Conservation (phyloP, 1,140 invertebrate genomes). For the Nephotettix cincticeps region DNA sequence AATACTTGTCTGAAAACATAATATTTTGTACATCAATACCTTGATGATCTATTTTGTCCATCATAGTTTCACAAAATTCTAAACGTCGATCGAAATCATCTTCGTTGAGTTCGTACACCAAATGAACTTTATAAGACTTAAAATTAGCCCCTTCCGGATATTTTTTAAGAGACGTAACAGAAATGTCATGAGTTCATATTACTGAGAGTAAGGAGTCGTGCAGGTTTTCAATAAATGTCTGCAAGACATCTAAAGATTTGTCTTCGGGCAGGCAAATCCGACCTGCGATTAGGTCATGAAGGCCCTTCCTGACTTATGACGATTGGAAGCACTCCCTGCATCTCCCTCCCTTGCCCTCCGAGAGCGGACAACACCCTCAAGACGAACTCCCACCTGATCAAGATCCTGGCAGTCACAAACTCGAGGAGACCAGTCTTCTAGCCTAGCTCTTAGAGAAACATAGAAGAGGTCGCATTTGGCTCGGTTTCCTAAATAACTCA, state of each 20-base stretch:
- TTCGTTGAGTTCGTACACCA: conserved; percentile 33
- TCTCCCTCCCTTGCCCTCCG: too few species aligned
- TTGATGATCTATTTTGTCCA: conserved; percentile 34
- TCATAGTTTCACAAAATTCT: conserved; percentile 36
- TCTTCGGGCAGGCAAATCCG: too few species aligned
- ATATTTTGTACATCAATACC: not conserved
- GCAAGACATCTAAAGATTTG: not conserved
- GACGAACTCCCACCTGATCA: too few species aligned
- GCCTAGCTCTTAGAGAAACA: too few species aligned
- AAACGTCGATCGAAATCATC: conserved; percentile 35
- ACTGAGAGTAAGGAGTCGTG: not conserved
- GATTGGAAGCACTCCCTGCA: too few species aligned
- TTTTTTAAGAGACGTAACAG: not conserved
- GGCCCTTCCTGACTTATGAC: too few species aligned
- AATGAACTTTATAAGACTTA: conserved; percentile 37
- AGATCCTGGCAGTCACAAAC: conserved; percentile 62
- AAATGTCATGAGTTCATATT: not conserved
- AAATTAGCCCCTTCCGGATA: not conserved
- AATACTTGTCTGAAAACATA: not conserved
- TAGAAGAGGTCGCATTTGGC: too few species aligned
- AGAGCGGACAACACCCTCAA: too few species aligned
- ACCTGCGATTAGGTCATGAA: too few species aligned
- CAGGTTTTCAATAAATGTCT: not conserved
- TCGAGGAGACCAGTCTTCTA: too few species aligned
- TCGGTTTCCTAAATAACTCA: too few species aligned